Evolutionary conservation across 2,797 vertebrate genomes (phyloP).

Genomic region (Pelochelys cantorii): DNA sequence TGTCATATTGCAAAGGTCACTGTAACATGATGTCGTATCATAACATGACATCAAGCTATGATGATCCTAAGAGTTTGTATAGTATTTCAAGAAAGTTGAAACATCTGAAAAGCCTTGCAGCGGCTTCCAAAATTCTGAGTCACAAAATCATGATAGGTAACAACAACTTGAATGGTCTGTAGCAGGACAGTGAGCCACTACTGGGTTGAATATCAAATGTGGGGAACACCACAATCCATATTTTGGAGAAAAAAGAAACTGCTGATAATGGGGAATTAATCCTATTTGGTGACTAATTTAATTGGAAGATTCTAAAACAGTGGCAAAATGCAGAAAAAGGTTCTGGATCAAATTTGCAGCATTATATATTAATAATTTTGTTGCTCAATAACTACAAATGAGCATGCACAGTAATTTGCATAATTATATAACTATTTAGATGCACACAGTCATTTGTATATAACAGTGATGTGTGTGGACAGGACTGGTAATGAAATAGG

Average conservation of each 20-base stretch:
- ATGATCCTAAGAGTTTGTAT: constrained; percentile 3
- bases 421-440: not conserved
- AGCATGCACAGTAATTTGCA: not conserved
- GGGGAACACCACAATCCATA: not conserved
- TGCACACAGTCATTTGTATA: not conserved
- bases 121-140: not conserved
- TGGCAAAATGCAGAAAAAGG: constrained; percentile 6
- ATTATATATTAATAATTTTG: not conserved
- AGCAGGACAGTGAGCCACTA: constrained; percentile 31
- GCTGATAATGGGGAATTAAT: no score
- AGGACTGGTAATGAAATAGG: not conserved
- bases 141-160: constrained; percentile 26
- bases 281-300: constrained; percentile 28
- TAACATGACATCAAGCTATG: not conserved
- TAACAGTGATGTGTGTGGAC: not conserved
- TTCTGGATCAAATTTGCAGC: not conserved
- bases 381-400: constrained; percentile 15
- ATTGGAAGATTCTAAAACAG: constrained; percentile 41
- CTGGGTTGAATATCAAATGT: constrained; percentile 31
- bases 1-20: not conserved
- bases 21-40: not conserved
- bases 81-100: constrained; percentile 59
- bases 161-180: constrained; percentile 48
- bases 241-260: not conserved
- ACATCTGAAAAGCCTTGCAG: constrained; percentile 51